phyloP scores from a whole-genome alignment of 1,140 invertebrate genomes.

The Monomorium pharaonis region DNA sequence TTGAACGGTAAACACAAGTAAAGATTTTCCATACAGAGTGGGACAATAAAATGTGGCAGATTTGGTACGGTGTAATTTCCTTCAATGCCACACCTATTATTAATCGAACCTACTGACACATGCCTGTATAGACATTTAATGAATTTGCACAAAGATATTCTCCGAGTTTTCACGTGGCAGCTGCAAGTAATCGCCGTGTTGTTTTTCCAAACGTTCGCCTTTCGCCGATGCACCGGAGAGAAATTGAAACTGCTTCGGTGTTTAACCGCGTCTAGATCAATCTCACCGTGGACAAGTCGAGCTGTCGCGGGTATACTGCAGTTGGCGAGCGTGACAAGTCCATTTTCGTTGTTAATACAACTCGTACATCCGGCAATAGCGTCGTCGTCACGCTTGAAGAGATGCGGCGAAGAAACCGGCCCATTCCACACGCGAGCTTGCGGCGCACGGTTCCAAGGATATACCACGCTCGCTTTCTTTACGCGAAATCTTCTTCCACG shows the following conservation, averaged over 20 bases:
- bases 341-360: slow-evolving; percentile 33
- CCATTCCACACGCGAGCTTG: slow-evolving; percentile 3
- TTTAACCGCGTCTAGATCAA: slow-evolving; percentile 37
- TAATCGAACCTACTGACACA: not conserved
- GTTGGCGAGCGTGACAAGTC: not conserved
- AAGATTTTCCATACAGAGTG: not conserved
- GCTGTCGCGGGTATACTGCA: not conserved
- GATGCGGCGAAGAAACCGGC: not conserved
- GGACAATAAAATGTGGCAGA: not conserved
- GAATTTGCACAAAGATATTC: slow-evolving; percentile 30
- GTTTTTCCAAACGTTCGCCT: slow-evolving; percentile 37
- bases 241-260: slow-evolving; percentile 25
- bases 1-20: not conserved
- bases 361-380: not conserved
- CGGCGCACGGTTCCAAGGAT: not conserved
- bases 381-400: not conserved
- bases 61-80: not conserved
- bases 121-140: not conserved
- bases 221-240: not conserved
- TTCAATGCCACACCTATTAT: not conserved
- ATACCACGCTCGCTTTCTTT: slow-evolving; percentile 10
- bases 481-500: slow-evolving; percentile 5
- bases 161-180: not conserved
- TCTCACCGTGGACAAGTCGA: slow-evolving; percentile 1
- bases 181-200: slow-evolving; percentile 26